Evolutionary conservation across 2,113 vertebrate species (phyloP).

Genomic region (Hipposideros armiger): DNA sequence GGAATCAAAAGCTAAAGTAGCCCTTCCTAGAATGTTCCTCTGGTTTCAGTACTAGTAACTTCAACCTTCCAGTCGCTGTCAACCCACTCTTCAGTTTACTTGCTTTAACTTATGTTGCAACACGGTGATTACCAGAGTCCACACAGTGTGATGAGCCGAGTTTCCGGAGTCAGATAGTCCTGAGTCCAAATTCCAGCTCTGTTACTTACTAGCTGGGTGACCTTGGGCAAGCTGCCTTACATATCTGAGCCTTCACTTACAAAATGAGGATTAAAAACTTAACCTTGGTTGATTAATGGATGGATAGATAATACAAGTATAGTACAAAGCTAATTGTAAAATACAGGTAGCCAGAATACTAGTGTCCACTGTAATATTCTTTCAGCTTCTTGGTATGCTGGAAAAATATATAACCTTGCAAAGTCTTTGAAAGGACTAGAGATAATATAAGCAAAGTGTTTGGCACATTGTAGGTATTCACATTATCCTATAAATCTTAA

Average conservation of each 20-base stretch:
- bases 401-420: constrained; percentile 16
- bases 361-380: neutral
- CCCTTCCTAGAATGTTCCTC: neutral
- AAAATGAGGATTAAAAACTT: constrained; percentile 69
- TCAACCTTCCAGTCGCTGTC: constrained; percentile 1
- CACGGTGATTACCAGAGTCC: constrained; percentile 55
- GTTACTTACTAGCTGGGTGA: constrained; percentile 49
- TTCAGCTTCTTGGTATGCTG: constrained; percentile 12
- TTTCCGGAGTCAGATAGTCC: constrained; percentile 43
- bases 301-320: neutral
- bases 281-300: constrained; percentile 35
- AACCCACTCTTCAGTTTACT: constrained; percentile 53
- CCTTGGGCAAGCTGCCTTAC: constrained; percentile 54
- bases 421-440: neutral
- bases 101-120: constrained; percentile 71
- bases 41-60: neutral
- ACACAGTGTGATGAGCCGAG: neutral
- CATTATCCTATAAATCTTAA: neutral
- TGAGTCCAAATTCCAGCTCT: constrained; percentile 68
- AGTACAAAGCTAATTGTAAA: neutral
- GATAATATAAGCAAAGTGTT: neutral
- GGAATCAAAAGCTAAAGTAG: constrained; percentile 44
- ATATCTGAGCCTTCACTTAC: constrained; percentile 55
- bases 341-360: neutral
- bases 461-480: neutral